Evolutionary conservation across 2,797 vertebrate species (phyloP), one percentile per base, ranked within the genome.

Genomic region (Tangara arthus): DNA sequence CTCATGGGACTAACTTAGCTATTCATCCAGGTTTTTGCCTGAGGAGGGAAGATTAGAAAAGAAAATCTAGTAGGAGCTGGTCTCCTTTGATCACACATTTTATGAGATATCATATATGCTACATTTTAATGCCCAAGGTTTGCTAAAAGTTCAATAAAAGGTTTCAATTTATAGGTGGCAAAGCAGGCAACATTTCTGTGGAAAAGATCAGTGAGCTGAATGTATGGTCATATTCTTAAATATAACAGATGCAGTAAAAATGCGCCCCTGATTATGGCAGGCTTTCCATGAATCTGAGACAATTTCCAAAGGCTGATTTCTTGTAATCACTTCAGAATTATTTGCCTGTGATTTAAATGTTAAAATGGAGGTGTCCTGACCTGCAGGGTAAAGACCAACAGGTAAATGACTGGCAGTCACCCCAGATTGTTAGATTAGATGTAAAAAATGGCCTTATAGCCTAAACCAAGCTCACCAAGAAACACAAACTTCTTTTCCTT

Each of bases 11-110:
- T 60, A 30, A 79, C 49, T 95, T 86, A 82, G 79, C 89, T 93
- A 18, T 94, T 96, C 80, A 88, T 66, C 70, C 73, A 87, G 85
- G 66, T 69, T 97, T 95, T 92, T 89, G 96, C 94, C 95, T 60
- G 87, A 93, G 77, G 95, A 83, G 30, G 52, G 30, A 94, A 75
- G 87, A 91, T 96, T 60, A 91, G 94, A 63, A 86, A 88, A 92
- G 81, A 71, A 83, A 90, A 28, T 39, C 86, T 89, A 79, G 44
- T 42, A 59, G 55, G 35, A 88, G 41, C 63, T 65, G 16, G 59
- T 37, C 27, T 84, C 20, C 77, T 96, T 97, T 96, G 89, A 95
- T 96, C 93, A 70, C n/a, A 23, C 15, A 2, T 68, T 72, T 90
- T 82, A 75, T 76, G 72, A 78, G 73, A 19, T 46, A n/a, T 66